Conservation (phyloP, 2,797 vertebrate genomes). For the Cygnus olor region DNA sequence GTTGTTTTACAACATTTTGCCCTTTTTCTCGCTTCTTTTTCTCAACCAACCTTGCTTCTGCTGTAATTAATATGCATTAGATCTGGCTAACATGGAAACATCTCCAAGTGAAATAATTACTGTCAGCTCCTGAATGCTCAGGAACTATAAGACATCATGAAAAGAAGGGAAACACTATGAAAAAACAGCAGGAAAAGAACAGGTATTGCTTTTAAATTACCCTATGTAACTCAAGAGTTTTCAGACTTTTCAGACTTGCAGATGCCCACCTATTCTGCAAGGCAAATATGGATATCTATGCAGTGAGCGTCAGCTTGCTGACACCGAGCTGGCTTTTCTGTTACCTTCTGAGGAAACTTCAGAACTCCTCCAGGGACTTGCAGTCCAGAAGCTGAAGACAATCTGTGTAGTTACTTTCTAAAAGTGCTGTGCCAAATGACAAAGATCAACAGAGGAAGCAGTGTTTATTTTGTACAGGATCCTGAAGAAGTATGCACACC, state of each 20-base stretch:
- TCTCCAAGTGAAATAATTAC: background rate
- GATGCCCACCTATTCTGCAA: background rate
- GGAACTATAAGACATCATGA: accelerated
- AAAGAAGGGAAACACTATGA: background rate
- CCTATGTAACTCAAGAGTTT: background rate
- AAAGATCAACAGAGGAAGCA: background rate
- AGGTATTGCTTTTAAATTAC: background rate
- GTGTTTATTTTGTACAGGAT: background rate
- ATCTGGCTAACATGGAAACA: background rate
- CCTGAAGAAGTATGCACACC: background rate
- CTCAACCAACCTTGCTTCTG: background rate
- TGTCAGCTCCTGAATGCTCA: background rate
- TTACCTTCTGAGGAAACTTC: background rate
- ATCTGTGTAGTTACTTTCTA: background rate
- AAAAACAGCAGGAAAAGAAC: background rate
- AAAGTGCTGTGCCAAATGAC: background rate
- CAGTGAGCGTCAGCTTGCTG: background rate
- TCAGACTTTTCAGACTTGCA: background rate
- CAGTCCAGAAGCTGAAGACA: background rate
- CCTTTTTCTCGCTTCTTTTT: background rate
- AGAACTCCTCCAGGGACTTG: background rate
- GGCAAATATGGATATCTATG: background rate
- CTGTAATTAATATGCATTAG: background rate
- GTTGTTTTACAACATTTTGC: background rate
- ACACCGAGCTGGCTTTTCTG: background rate